phyloP scores from a whole-genome alignment of 2,888 invertebrate species.

The Conistra vaccinii region DNA sequence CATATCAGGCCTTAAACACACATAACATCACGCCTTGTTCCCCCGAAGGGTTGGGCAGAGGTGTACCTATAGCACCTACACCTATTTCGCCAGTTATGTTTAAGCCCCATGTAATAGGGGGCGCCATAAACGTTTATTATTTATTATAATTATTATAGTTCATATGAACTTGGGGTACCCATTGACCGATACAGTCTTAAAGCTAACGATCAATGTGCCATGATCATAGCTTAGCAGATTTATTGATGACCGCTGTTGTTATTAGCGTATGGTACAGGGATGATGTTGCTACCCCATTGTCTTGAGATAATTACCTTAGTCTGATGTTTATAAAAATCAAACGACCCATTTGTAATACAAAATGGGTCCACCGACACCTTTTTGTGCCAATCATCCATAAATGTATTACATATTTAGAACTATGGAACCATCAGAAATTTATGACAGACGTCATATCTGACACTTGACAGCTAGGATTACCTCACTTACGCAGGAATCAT shows the following conservation, averaged over 20 bases:
- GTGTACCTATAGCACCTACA: too few relatives aligned
- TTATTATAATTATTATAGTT: neutral
- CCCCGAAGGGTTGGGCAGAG: too few relatives aligned
- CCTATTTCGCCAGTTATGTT: too few relatives aligned
- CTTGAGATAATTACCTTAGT: neutral
- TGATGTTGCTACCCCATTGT: neutral
- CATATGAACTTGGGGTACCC: neutral
- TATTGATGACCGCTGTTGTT: neutral
- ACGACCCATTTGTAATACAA: neutral
- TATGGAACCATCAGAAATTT: slow-evolving; percentile 13
- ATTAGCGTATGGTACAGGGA: neutral
- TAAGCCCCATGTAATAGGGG: too few relatives aligned
- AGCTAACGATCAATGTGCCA: neutral
- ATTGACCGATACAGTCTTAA: neutral
- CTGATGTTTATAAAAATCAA: neutral
- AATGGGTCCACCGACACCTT: neutral
- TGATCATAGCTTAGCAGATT: neutral
- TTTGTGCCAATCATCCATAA: too few relatives aligned
- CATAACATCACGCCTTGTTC: too few relatives aligned
- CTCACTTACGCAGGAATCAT: slow-evolving; percentile 13
- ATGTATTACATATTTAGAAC: too few relatives aligned
- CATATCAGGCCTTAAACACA: neutral
- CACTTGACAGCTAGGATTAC: slow-evolving; percentile 38
- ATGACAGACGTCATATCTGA: slow-evolving; percentile 13
- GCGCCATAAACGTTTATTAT: neutral